Conservation (phyloP, 2,113 vertebrate genomes). For the Hiodon tergisus region DNA sequence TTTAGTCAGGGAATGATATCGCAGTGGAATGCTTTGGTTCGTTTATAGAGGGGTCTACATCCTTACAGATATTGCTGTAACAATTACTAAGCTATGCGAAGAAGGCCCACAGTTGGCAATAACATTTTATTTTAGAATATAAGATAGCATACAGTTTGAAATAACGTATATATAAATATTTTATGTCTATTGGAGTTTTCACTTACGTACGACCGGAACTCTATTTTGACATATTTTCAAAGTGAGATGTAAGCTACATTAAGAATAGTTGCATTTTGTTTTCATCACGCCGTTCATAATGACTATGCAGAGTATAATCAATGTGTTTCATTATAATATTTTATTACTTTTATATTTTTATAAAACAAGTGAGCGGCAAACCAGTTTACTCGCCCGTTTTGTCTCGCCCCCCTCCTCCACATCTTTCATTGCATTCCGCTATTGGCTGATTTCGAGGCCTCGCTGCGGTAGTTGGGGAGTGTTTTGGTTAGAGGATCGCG, state of each 20-base stretch:
- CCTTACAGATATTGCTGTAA: not conserved
- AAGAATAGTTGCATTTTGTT: not conserved
- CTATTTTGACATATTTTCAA: constrained; percentile 1
- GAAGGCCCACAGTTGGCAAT: not conserved
- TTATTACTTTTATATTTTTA: no score
- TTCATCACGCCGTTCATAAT: not conserved
- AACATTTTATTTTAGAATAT: not conserved
- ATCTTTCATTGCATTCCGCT: no score
- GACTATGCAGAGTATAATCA: not conserved
- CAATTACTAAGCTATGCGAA: not conserved
- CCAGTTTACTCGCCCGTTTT: no score
- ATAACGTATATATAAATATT: no score
- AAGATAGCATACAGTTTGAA: no score
- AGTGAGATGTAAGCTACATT: not conserved
- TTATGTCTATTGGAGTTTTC: no score
- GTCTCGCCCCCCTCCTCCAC: no score
- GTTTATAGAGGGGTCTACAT: not conserved
- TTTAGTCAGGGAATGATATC: not conserved
- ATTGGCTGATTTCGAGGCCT: no score
- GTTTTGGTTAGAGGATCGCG: no score
- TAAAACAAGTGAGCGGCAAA: no score
- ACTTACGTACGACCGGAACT: constrained; percentile 51
- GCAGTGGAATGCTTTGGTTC: constrained; percentile 15
- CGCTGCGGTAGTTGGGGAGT: no score
- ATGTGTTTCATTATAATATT: no score